phyloP scores from a whole-genome alignment of 2,888 invertebrate species.

The Gryllus longicercus region DNA sequence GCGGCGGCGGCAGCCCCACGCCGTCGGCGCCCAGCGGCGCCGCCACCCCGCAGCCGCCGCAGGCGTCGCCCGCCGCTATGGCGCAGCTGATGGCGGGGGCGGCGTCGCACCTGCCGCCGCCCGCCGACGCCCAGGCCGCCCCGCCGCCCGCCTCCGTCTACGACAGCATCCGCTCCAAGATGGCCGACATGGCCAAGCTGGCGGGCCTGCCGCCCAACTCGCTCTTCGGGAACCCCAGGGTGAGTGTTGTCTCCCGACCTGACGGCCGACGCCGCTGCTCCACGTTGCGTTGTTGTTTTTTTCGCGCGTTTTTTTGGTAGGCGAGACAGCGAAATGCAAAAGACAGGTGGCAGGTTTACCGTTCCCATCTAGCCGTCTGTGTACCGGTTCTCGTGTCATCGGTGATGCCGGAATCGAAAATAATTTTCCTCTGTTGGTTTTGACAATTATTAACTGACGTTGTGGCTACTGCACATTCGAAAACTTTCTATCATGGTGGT shows the following conservation, averaged over 20 bases:
- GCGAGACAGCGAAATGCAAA: too few species aligned
- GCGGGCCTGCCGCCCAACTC: slow-evolving; percentile 35
- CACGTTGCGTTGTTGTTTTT: too few species aligned
- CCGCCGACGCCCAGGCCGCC: neutral
- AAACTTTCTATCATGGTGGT: too few species aligned
- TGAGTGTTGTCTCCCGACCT: slow-evolving; percentile 31
- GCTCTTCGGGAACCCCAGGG: slow-evolving; percentile 37
- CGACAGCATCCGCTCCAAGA: slow-evolving; percentile 37
- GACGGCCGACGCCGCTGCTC: neutral
- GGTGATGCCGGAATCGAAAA: too few species aligned
- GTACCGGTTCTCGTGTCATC: too few species aligned
- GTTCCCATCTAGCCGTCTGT: too few species aligned
- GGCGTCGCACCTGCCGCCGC: slow-evolving; percentile 19
- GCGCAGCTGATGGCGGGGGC: neutral
- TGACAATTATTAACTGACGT: too few species aligned
- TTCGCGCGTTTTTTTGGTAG: too few species aligned
- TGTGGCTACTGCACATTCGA: too few species aligned
- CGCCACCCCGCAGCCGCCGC: neutral
- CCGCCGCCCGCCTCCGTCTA: slow-evolving; percentile 28
- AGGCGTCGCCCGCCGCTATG: neutral
- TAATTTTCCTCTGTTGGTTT: too few species aligned
- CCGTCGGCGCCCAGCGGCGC: neutral
- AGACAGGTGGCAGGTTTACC: too few species aligned
- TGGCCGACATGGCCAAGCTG: slow-evolving; percentile 38
- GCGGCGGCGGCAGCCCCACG: slow-evolving; percentile 19